Conservation (phyloP, 2,113 vertebrate species). For the Ovis canadensis region DNA sequence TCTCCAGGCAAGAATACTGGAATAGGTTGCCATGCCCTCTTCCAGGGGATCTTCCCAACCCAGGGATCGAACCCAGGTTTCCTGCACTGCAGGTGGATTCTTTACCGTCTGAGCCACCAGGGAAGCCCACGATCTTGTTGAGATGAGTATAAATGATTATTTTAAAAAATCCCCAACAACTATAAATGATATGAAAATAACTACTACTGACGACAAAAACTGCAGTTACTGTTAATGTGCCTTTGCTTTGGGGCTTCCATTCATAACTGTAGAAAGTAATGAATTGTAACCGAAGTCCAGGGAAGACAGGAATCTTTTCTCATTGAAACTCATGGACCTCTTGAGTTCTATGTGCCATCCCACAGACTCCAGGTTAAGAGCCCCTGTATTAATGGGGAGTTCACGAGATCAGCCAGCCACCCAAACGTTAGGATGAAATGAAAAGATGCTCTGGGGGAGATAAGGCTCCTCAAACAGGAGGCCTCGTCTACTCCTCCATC, state of each 20-base stretch:
- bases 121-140: not conserved
- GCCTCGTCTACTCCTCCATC: not conserved
- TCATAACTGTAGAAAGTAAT: not conserved
- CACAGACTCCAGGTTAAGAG: not conserved
- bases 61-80: not conserved
- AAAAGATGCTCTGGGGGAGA: not conserved
- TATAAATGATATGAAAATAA: not conserved
- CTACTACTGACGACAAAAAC: not conserved
- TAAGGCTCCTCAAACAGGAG: not conserved
- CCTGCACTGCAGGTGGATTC: not conserved
- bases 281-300: not conserved
- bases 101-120: not conserved
- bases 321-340: not conserved
- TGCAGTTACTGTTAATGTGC: not conserved
- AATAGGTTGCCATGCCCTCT: not conserved
- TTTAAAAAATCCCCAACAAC: not conserved
- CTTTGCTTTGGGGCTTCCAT: not conserved
- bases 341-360: not conserved
- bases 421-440: not conserved
- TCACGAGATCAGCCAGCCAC: rapidly evolving
- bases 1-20: not conserved
- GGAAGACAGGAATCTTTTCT: not conserved
- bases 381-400: not conserved
- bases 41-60: not conserved
- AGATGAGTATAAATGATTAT: not conserved